These are phyloP conservation scores for Paralinhomoeus sp. DNA, from an alignment of 2,888 invertebrate genomes.

Conservation along the genomic window DNA sequence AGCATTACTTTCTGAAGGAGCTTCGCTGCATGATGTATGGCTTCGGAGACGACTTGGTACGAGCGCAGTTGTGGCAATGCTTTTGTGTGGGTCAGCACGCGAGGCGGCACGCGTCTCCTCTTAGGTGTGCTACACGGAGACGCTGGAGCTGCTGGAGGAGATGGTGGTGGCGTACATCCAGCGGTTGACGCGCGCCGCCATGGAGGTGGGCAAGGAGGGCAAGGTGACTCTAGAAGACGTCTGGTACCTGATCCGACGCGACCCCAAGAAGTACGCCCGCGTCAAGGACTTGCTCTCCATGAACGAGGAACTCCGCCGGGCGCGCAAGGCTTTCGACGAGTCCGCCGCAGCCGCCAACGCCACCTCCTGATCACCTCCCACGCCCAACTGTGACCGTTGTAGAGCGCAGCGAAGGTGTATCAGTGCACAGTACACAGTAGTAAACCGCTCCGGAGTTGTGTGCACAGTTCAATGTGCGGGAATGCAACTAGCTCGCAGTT, in stretches of 20 bases:
- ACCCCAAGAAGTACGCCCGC: slow-evolving; percentile 79
- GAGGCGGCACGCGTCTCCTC: background rate
- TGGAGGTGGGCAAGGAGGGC: slow-evolving; percentile 46
- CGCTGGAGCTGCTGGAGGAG: slow-evolving; percentile 87
- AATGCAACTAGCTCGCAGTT: too few relatives aligned
- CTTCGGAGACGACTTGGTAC: slow-evolving; percentile 92
- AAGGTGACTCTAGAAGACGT: slow-evolving; percentile 94
- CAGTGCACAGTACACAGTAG: too few relatives aligned
- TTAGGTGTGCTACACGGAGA: slow-evolving; percentile 93
- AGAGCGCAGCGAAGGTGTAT: too few relatives aligned
- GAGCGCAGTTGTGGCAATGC: too few relatives aligned
- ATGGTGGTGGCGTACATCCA: slow-evolving; percentile 78
- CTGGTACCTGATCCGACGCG: slow-evolving; percentile 78
- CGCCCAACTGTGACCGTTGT: too few relatives aligned
- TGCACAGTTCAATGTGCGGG: too few relatives aligned
- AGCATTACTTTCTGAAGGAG: slow-evolving; percentile 11
- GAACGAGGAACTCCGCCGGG: slow-evolving; percentile 96
- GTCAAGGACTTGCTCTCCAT: slow-evolving; percentile 86
- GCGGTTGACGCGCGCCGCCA: background rate
- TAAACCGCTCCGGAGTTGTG: too few relatives aligned
- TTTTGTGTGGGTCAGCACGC: background rate
- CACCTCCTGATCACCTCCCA: too few relatives aligned
- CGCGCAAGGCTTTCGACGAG: slow-evolving; percentile 96
- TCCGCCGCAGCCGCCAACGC: too few relatives aligned
- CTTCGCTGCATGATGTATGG: slow-evolving; percentile 96